A percentile compares a stretch with the other conserved stretches of the same genome.
Conservation (phyloP, 2,797 vertebrate species). For the Melanotaenia maccullochi region DNA sequence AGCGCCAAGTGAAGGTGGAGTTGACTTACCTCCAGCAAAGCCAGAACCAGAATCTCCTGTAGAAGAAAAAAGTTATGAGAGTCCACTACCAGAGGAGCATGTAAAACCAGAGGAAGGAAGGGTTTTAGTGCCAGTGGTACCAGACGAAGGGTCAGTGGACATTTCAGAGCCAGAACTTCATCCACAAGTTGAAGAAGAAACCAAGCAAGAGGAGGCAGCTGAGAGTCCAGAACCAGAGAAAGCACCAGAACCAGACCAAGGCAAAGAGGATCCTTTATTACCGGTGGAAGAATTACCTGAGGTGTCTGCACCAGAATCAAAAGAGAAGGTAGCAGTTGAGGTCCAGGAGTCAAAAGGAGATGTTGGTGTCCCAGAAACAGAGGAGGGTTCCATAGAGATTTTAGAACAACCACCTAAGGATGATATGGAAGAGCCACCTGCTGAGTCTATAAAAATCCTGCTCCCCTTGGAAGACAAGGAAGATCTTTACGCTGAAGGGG, state of each 20-base stretch:
- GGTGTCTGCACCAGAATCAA: conserved; percentile 23
- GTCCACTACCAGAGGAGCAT: neutral
- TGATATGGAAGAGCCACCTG: conserved; percentile 49
- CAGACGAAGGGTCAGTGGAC: neutral
- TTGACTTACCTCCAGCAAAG: neutral
- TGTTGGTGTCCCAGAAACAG: conserved; percentile 23
- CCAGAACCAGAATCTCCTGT: neutral
- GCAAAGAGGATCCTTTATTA: neutral
- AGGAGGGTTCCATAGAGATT: conserved; percentile 15
- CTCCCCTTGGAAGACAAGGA: conserved; percentile 25
- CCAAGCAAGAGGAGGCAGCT: neutral
- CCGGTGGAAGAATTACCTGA: conserved; percentile 4
- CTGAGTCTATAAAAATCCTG: conserved; percentile 66
- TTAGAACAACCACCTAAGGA: conserved; percentile 27
- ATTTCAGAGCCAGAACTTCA: conserved; percentile 9
- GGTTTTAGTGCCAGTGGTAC: neutral
- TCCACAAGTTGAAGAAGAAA: conserved; percentile 25
- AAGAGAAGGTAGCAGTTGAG: conserved; percentile 4
- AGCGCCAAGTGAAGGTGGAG: neutral
- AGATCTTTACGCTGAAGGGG: conserved; percentile 27
- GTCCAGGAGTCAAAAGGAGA: conserved; percentile 9
- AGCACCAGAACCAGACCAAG: conserved; percentile 18
- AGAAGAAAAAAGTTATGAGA: neutral
- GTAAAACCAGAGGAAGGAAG: neutral
- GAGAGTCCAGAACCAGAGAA: conserved; percentile 26